Conservation (phyloP, 2,113 vertebrate species). For the Tympanuchus pallidicinctus region DNA sequence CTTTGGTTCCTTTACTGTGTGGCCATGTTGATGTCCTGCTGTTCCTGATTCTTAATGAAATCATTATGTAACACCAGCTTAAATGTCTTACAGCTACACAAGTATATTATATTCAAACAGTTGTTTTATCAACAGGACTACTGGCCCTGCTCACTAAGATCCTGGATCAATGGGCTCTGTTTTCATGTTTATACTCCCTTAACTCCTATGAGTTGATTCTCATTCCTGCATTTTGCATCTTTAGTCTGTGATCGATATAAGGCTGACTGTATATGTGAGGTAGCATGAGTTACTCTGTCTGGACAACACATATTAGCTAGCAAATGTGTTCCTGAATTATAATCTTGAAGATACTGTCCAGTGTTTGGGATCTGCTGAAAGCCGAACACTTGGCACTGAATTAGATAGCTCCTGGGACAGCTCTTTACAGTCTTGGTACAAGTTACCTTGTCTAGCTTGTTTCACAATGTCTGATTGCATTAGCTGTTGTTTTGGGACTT, state of each 20-base stretch:
- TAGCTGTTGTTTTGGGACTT: neutral
- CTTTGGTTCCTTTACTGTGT: neutral
- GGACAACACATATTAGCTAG: neutral
- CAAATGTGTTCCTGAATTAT: neutral
- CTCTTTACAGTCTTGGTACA: neutral
- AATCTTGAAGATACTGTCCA: neutral
- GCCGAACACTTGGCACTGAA: neutral
- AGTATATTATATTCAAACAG: neutral
- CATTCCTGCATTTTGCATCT: neutral
- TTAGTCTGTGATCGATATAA: neutral
- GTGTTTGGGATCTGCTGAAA: neutral
- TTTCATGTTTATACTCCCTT: neutral
- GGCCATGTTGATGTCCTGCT: neutral
- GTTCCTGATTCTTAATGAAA: neutral
- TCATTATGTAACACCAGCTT: neutral
- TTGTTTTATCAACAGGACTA: neutral
- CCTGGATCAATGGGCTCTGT: neutral
- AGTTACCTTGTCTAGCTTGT: neutral
- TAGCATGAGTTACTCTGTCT: neutral
- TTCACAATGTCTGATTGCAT: neutral
- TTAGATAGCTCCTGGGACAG: neutral
- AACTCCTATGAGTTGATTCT: neutral
- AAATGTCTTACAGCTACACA: neutral
- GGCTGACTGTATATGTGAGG: neutral
- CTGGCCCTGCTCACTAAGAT: accelerated